Base-by-base conservation (phyloP, 2,888 invertebrate species). In the Rhyacophila evoluta region DNA sequence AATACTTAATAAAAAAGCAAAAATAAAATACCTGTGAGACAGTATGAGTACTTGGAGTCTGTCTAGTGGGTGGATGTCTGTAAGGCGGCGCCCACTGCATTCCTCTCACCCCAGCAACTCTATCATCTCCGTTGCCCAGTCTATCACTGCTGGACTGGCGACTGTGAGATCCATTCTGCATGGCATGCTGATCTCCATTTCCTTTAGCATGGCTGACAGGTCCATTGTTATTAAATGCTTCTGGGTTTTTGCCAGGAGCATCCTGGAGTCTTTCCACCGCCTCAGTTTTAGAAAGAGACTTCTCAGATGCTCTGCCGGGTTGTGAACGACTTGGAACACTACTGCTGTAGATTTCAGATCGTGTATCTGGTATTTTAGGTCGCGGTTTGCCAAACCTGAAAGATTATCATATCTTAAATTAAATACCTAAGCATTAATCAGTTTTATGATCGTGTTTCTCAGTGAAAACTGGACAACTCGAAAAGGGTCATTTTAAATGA, bases 381-480 rank as follows among this genome's bases (percentile, higher is more conserved):
- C 87, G 85, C 1, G 89, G 88, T 81, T 90, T 90, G 75, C 89
- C 89, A 86, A 93, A 93, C 84, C 93, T 92, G 81, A 19, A 84
- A 79, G 39, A 39, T 83, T 74, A 71, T 72, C 39, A 37, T 5
- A 67, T 68, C 70, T n/a, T 15, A 67, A 72, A 73, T 1, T 37
- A 55, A n/a, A 33, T 0, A 10, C 15, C 33, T n/a, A n/a, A n/a
- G n/a, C n/a, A n/a, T n/a, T n/a, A n/a, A n/a, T n/a, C n/a, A n/a
- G n/a, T n/a, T n/a, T n/a, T n/a, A n/a, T n/a, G n/a, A n/a, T n/a
- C n/a, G n/a, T n/a, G n/a, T n/a, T n/a, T n/a, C n/a, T n/a, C n/a
- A n/a, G n/a, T n/a, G n/a, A n/a, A n/a, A n/a, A n/a, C n/a, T n/a
- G n/a, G n/a, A n/a, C n/a, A n/a, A n/a, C n/a, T n/a, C n/a, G n/a